phyloP scores from a whole-genome alignment of 2,888 invertebrate genomes.

The Idaea straminata region DNA sequence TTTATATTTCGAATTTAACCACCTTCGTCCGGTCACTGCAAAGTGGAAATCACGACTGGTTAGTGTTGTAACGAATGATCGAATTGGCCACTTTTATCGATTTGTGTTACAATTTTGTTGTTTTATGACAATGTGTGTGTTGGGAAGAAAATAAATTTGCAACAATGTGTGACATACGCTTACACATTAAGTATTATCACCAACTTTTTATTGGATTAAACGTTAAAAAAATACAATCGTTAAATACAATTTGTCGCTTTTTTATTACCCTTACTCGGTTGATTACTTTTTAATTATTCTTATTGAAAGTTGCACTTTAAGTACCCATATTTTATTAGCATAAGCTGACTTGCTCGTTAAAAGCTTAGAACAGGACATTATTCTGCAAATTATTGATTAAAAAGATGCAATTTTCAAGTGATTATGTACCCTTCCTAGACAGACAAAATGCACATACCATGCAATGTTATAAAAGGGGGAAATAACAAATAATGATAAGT shows the following conservation, averaged over 20 bases:
- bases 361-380: not conserved
- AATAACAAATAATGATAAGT: not conserved
- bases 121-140: slow-evolving; percentile 49
- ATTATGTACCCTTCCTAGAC: not conserved
- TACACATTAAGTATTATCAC: not conserved
- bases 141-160: slow-evolving; percentile 29
- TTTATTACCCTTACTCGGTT: not conserved
- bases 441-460: not conserved
- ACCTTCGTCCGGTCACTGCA: slow-evolving; percentile 78
- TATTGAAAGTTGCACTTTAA: not conserved
- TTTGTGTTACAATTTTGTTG: slow-evolving; percentile 56
- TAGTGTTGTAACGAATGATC: slow-evolving; percentile 56
- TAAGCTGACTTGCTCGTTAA: not conserved
- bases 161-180: slow-evolving; percentile 20
- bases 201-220: not conserved
- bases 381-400: not conserved
- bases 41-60: slow-evolving; percentile 78
- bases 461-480: not conserved
- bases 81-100: slow-evolving; percentile 59
- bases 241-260: not conserved
- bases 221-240: not conserved
- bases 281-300: not conserved
- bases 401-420: not conserved
- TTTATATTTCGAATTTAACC: slow-evolving; percentile 72
- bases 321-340: too few species aligned